A percentile compares a stretch with the other conserved stretches of the same genome.
Conservation (phyloP, 2,888 invertebrate species). For the Apomyelois bistriatella region DNA sequence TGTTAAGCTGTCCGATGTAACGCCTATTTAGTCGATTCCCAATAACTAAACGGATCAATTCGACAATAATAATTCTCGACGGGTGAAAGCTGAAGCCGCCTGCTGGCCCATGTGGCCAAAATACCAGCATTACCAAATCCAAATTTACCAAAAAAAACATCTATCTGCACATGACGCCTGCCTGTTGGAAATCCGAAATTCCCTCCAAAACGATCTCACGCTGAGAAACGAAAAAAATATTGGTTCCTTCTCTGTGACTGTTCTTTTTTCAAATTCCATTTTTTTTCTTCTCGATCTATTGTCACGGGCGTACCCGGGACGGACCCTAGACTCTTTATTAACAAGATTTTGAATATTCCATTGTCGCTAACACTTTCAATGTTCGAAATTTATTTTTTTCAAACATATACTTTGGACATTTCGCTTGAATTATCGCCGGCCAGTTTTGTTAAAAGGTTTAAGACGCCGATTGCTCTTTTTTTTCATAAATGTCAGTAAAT, state of each 20-base stretch:
- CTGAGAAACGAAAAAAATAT: constrained; percentile 64
- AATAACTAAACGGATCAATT: constrained; percentile 44
- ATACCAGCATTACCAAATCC: constrained; percentile 30
- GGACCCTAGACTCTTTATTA: constrained; percentile 70
- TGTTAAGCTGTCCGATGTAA: constrained; percentile 37
- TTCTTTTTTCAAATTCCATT: constrained; percentile 58
- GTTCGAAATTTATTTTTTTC: constrained; percentile 63
- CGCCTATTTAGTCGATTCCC: constrained; percentile 53
- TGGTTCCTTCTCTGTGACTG: constrained; percentile 33
- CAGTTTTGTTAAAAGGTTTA: constrained; percentile 76
- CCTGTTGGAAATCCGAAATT: constrained; percentile 69
- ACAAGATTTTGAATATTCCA: constrained; percentile 78
- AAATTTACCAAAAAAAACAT: constrained; percentile 35
- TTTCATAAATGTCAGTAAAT: constrained; percentile 67
- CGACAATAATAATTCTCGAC: constrained; percentile 53
- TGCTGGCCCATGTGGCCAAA: constrained; percentile 41
- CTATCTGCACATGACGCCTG: constrained; percentile 69
- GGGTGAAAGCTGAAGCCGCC: constrained; percentile 38
- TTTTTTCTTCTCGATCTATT: constrained; percentile 53
- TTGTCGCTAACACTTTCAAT: constrained; percentile 79
- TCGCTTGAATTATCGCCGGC: constrained; percentile 78
- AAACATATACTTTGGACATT: constrained; percentile 69
- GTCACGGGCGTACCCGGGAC: constrained; percentile 44
- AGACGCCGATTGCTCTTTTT: constrained; percentile 60
- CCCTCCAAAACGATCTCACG: constrained; percentile 76